A percentile compares a stretch with the other conserved stretches of the same genome.
phyloP scores from a whole-genome alignment of 64 coral and sea anemone species.

The Exaiptasia diaphana region DNA sequence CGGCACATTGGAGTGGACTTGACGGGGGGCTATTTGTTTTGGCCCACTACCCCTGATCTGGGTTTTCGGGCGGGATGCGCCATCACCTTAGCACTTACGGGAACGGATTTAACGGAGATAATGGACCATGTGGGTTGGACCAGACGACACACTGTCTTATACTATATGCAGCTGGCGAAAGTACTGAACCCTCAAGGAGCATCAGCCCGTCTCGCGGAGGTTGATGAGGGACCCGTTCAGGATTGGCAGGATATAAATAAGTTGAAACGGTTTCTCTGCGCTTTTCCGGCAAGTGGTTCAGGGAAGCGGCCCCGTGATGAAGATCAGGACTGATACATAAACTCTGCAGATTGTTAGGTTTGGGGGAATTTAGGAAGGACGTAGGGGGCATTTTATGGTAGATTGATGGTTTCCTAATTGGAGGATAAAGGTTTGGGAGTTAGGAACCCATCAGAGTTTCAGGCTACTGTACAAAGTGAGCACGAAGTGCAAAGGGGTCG shows the following conservation, averaged over 20 bases:
- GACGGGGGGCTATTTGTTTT: neutral
- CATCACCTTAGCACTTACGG: neutral
- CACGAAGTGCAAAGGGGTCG: neutral
- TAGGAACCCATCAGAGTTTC: neutral
- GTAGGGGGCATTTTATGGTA: neutral
- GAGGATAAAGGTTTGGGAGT: neutral
- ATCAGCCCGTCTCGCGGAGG: neutral
- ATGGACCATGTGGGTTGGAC: slow-evolving; percentile 19
- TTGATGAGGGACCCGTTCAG: neutral
- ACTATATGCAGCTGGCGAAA: slow-evolving; percentile 18
- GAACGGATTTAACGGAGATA: neutral
- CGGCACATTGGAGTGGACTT: neutral
- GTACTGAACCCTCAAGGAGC: neutral
- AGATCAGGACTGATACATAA: neutral
- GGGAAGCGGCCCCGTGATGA: neutral
- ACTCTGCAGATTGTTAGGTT: neutral
- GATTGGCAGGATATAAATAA: neutral
- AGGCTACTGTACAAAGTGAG: neutral
- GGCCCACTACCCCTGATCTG: neutral
- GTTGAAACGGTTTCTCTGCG: neutral
- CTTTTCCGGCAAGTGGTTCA: neutral
- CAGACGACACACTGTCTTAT: neutral
- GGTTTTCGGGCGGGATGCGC: neutral
- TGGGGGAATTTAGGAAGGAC: neutral
- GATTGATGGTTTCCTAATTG: neutral